These are phyloP conservation scores for Dermatemys mawii DNA, from an alignment of 2,113 vertebrate species.

Conservation along the genomic window DNA sequence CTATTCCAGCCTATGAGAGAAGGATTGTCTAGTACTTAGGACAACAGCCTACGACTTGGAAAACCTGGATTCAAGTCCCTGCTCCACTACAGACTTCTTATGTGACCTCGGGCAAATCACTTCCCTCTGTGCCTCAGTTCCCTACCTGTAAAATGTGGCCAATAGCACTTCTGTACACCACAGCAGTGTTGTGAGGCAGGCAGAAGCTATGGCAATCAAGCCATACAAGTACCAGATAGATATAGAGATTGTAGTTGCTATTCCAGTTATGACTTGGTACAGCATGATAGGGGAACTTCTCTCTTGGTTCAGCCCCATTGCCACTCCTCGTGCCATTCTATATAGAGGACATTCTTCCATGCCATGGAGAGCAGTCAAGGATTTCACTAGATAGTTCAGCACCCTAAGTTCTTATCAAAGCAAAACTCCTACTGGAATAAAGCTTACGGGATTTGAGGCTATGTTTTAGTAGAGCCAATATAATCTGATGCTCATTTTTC, in stretches of 20 bases:
- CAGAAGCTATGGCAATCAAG: not conserved
- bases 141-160: not conserved
- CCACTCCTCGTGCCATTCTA: not conserved
- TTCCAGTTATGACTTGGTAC: not conserved
- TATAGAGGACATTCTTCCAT: not conserved
- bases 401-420: not conserved
- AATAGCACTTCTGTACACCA: not conserved
- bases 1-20: not conserved
- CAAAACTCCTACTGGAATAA: not conserved
- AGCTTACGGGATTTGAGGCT: not conserved
- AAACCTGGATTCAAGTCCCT: not conserved
- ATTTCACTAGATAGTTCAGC: not conserved
- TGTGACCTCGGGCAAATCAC: not conserved
- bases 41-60: not conserved
- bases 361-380: not conserved
- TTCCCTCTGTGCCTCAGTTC: not conserved
- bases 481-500: not conserved
- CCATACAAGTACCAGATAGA: not conserved
- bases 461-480: not conserved
- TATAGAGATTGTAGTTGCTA: not conserved
- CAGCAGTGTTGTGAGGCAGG: not conserved
- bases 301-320: not conserved
- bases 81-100: not conserved
- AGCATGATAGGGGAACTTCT: not conserved
- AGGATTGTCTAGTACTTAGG: not conserved